These are phyloP conservation scores for Proctacanthus coquilletti DNA, from an alignment of 1,140 invertebrate genomes.

Conservation along the genomic window DNA sequence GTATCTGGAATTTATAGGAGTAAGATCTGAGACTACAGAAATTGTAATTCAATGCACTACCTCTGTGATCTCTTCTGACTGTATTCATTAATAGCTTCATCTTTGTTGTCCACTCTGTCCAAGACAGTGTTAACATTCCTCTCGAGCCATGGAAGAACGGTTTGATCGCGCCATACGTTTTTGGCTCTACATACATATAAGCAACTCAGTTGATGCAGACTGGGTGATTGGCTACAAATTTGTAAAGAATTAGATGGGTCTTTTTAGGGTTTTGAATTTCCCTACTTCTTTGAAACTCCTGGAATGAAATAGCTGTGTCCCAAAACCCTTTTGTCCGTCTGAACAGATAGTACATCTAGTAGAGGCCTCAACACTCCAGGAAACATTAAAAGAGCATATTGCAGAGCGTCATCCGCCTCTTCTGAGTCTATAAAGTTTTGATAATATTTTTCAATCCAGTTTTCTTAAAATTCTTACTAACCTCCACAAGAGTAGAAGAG, in stretches of 20 bases:
- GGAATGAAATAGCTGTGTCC: slow-evolving; percentile 35
- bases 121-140: slow-evolving; percentile 49
- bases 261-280: no score
- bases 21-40: no score
- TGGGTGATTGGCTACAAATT: slow-evolving; percentile 43
- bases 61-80: slow-evolving; percentile 41
- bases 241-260: no score
- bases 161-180: slow-evolving; percentile 64
- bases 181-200: slow-evolving; percentile 59
- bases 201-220: slow-evolving; percentile 51
- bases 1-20: slow-evolving; percentile 17
- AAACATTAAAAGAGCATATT: slow-evolving; percentile 71
- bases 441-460: no score
- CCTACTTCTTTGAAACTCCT: slow-evolving; percentile 21
- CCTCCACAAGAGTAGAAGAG: slow-evolving; percentile 39
- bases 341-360: slow-evolving; percentile 61
- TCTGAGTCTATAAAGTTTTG: slow-evolving; percentile 20
- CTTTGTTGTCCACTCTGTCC: slow-evolving; percentile 48
- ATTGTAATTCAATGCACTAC: slow-evolving; percentile 31
- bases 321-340: slow-evolving; percentile 46
- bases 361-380: slow-evolving; percentile 57
- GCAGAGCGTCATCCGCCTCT: slow-evolving; percentile 46
- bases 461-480: slow-evolving; percentile 6
- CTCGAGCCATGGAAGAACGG: slow-evolving; percentile 64
- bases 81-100: slow-evolving; percentile 43